A percentile compares a stretch with the other conserved stretches of the same genome.
Conservation (phyloP, 2,888 invertebrate genomes). For the Lochmaea crataegi region DNA sequence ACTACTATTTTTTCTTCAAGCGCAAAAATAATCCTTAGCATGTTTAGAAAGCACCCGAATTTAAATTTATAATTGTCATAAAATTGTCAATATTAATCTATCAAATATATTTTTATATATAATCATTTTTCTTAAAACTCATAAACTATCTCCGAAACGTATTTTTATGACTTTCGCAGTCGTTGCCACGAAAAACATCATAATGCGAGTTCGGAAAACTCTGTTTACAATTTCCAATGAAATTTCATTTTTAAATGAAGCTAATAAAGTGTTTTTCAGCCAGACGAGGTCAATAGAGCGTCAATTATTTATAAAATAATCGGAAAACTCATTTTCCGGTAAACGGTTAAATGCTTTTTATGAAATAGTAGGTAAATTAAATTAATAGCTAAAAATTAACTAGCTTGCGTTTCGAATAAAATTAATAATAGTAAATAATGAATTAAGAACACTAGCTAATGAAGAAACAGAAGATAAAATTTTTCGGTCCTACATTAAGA, state of each 20-base stretch:
- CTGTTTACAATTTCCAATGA: slow-evolving; percentile 4
- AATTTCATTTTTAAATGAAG: background rate
- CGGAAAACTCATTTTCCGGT: background rate
- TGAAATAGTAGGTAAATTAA: no score
- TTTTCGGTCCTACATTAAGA: no score
- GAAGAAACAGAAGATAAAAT: no score
- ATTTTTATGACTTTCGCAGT: background rate
- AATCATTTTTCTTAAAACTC: background rate
- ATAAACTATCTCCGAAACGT: background rate
- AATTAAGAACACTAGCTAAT: no score
- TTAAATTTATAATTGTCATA: background rate
- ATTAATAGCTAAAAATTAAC: no score
- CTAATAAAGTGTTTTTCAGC: background rate
- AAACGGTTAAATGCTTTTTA: background rate
- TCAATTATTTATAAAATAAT: no score
- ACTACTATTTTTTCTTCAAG: no score
- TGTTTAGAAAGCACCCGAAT: no score
- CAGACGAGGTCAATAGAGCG: background rate
- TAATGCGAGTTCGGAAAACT: background rate
- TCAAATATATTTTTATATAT: background rate
- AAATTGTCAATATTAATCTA: no score
- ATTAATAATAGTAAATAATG: no score
- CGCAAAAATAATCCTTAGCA: no score
- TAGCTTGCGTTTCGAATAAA: no score
- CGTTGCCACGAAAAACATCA: background rate